Base-by-base conservation (phyloP, 2,888 invertebrate genomes). In the Harmothoe impar region DNA sequence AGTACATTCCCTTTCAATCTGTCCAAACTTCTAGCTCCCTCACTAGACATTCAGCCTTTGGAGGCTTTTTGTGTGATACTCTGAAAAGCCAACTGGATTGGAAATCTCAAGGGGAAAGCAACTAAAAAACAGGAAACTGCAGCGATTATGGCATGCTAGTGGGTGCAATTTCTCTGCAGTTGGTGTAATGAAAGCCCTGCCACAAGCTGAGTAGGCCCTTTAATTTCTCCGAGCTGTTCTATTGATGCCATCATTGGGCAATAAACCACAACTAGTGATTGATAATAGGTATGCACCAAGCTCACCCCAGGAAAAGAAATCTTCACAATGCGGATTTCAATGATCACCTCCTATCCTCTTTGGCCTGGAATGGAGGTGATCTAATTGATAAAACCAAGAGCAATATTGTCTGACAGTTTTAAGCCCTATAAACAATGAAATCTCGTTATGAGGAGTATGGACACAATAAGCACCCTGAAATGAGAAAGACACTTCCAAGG, bases 121-220 rank as follows among this genome's bases (percentile, higher is more conserved):
- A 72, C 20, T 72, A 72, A 72, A 72, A 72, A 72, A 5, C 0
- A 17, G 25, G 72, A 72, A 72, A 72, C 25, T 25, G 25, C 29
- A 17, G 29, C 15, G 29, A 72, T 72, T 29, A 72, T 15, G 29
- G 5, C 31, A 25, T 12, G 72, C 29, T 72, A 29, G 25, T 29
- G 72, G 29, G 72, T 72, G 72, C 72, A 72, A 25, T 72, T 29
- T 31, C 72, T 72, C 72, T 29, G 72, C 29, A 72, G 15, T 31
- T 25, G 1, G 15, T 72, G 72, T 72, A 72, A 72, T 72, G 31
- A 72, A 72, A 72, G 72, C 72, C 15, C 72, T n/a, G 62, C 62
- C 20, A 72, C 17, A 29, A 72, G 72, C 72, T 15, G 5, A 17
- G 15, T 15, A 5, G 72, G 25, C 72, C 72, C 72, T 72, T 15